Evolutionary conservation across 2,888 invertebrate genomes (phyloP).

Genomic region (Drosophila neonasuta): DNA sequence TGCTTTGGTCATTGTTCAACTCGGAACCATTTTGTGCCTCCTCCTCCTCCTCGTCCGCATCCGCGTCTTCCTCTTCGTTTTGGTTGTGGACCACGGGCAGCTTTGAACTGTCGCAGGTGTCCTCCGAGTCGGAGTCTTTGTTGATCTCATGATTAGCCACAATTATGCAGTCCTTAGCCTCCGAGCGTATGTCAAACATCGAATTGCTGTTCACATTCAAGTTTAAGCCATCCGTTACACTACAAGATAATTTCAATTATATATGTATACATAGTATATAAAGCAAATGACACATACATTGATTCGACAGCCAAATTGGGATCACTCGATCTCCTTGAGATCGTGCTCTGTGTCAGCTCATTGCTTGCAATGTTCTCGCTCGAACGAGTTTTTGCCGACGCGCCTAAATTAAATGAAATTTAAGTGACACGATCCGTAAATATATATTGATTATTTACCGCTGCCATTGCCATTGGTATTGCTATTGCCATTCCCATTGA

Average conservation of each 20-base stretch:
- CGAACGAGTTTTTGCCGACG: constrained; percentile 92
- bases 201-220: constrained; percentile 80
- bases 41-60: constrained; percentile 1
- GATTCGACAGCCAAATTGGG: constrained; percentile 90
- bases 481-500: constrained; percentile 62
- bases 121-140: constrained; percentile 70
- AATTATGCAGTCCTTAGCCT: constrained; percentile 50
- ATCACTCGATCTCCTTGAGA: constrained; percentile 91
- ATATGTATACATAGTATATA: not conserved
- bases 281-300: constrained; percentile 83
- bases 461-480: constrained; percentile 6
- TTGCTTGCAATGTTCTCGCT: constrained; percentile 91
- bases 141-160: constrained; percentile 42
- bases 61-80: not conserved
- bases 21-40: constrained; percentile 40
- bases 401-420: constrained; percentile 80
- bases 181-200: constrained; percentile 79
- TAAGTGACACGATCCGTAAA: not conserved
- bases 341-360: constrained; percentile 83
- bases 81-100: not conserved
- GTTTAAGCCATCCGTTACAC: constrained; percentile 76
- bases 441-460: constrained; percentile 7
- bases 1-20: constrained; percentile 52
- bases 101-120: constrained; percentile 37
- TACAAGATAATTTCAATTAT: constrained; percentile 38